Percentiles rank a stretch among this genome's conserved stretches.
Conservation (phyloP, 2,113 vertebrate species). For the Chlorodrepanis virens region DNA sequence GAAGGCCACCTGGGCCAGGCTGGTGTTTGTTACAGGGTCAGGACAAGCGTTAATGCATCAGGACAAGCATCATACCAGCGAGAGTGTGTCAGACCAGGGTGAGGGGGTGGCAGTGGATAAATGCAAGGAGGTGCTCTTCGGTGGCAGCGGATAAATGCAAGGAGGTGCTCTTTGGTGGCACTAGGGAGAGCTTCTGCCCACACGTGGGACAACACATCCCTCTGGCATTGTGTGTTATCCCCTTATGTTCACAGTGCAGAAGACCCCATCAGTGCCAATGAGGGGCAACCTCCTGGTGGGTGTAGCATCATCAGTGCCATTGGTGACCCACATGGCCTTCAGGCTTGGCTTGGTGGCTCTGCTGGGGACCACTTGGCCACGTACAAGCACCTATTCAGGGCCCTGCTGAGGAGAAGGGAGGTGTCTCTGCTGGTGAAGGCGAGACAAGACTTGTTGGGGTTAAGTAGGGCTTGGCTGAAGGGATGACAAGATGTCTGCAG, state of each 20-base stretch:
- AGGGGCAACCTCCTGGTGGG: neutral
- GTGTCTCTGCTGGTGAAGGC: neutral
- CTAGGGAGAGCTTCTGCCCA: neutral
- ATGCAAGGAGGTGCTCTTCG: neutral
- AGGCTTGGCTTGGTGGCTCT: neutral
- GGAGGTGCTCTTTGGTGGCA: neutral
- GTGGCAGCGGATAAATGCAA: neutral
- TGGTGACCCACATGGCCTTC: neutral
- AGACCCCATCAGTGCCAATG: neutral
- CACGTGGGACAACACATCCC: neutral
- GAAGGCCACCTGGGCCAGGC: neutral
- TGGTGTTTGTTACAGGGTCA: neutral
- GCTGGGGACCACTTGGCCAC: neutral
- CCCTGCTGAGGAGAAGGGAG: neutral
- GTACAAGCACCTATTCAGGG: neutral
- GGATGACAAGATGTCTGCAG: slow-evolving; percentile 47
- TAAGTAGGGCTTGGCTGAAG: slow-evolving; percentile 32
- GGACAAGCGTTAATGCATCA: neutral
- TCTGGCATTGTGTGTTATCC: fast-evolving
- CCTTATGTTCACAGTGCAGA: neutral
- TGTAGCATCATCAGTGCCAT: neutral
- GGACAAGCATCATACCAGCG: fast-evolving
- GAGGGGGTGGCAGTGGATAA: neutral
- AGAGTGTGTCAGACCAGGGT: neutral
- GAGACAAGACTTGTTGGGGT: slow-evolving; percentile 35